Evolutionary conservation across 2,797 vertebrate genomes (phyloP).

Genomic region (Muscicapa striata): DNA sequence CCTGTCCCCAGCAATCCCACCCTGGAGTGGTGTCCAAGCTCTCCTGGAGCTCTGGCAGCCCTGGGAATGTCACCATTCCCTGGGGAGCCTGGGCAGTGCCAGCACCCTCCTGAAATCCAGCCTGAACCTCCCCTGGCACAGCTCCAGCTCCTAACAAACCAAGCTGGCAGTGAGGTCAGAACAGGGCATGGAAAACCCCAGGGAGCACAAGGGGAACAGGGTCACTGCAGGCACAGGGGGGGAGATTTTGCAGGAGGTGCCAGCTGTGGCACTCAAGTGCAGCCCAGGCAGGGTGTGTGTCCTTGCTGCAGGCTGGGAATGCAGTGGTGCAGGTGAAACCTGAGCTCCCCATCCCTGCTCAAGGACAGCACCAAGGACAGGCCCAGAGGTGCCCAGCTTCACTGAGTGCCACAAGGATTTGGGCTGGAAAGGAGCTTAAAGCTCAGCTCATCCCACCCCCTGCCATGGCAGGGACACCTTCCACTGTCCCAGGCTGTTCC

Average conservation of each 20-base stretch:
- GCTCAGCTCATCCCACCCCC: rapidly evolving
- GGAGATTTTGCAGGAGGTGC: neutral
- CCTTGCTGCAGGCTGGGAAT: neutral
- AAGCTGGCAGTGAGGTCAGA: neutral
- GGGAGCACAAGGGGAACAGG: too few relatives aligned
- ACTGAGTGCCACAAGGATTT: neutral
- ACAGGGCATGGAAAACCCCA: neutral
- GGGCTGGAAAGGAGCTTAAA: neutral
- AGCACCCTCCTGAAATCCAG: rapidly evolving
- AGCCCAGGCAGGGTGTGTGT: neutral
- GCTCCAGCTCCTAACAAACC: neutral
- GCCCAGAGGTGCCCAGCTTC: rapidly evolving
- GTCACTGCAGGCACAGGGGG: neutral
- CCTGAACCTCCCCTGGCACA: neutral
- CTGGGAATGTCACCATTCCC: neutral
- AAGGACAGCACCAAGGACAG: neutral
- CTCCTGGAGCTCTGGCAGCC: neutral
- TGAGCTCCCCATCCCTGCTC: neutral
- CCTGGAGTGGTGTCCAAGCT: neutral
- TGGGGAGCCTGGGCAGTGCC: neutral
- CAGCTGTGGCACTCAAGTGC: rapidly evolving
- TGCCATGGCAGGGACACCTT: neutral
- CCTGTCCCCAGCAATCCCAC: neutral
- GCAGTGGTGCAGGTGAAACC: neutral
- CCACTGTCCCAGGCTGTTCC: rapidly evolving